Evolutionary conservation across 2,797 vertebrate species (phyloP), one percentile per base, ranked within the genome.

Genomic region (Sorex maritimensis): DNA sequence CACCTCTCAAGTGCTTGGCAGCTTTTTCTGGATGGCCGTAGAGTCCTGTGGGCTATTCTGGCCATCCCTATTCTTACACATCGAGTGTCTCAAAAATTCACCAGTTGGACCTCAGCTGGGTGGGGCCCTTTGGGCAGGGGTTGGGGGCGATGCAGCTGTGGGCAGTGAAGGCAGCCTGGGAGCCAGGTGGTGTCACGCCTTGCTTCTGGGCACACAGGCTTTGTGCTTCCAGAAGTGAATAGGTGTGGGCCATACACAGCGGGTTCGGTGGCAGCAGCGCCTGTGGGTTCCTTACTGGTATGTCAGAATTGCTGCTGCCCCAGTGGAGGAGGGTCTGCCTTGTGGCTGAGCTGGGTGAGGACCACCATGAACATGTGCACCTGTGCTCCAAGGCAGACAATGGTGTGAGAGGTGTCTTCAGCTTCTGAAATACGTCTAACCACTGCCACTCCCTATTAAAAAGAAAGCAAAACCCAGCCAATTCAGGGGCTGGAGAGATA

Each of bases 41-140:
- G 79, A 46, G 15, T n/a, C 49, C 94, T 7, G 28, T 55, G 68
- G 68, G 23, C 61, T 94, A 26, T 97, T 96, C 69, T 94, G 34
- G 90, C 65, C 34, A 38, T 49, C 23, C 9, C 79, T 95, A 8
- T 96, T 95, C 82, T 93, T 87, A 67, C 13, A 34, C 55, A 9
- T 30, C 68, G 72, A 91, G 65, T 84, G 65, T 75, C 55, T 71
- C 23, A 4, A 82, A 75, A 72, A 73, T 61, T 77, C 63, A 5
- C 69, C 17, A n/a, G n/a, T 79, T 34, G 38, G 2, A 79, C 46
- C 69, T 86, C 24, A 1, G 65, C 55, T 72, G 83, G n/a, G 38
- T n/a, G 71, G 77, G 55, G 52, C 49, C 82, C 15, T 65, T 52
- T 30, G 77, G 72, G 28, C 5, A 0, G 12, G 12, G 41, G 13